These are phyloP conservation scores for Eospalax fontanierii DNA, from an alignment of 2,797 vertebrate species.

Conservation along the genomic window DNA sequence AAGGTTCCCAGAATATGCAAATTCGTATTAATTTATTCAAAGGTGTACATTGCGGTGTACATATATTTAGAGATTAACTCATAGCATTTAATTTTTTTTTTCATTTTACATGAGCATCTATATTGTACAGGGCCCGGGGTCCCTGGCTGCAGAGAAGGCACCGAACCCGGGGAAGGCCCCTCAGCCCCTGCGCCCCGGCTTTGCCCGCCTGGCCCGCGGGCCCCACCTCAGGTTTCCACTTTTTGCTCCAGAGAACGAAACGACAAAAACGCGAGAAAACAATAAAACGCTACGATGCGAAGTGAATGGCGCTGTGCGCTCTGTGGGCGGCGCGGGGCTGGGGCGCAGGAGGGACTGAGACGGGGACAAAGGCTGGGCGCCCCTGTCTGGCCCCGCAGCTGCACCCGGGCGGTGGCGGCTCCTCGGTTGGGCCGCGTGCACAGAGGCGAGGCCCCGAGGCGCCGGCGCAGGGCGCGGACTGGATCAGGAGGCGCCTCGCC, in stretches of 20 bases:
- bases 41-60: slow-evolving; percentile 99
- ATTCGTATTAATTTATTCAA: slow-evolving; percentile 99
- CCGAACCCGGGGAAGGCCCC: neutral
- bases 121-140: slow-evolving; percentile 94
- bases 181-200: slow-evolving; percentile 66
- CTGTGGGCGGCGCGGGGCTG: slow-evolving; percentile 74
- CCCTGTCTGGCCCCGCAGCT: slow-evolving; percentile 46
- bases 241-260: slow-evolving; percentile 92
- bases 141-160: slow-evolving; percentile 22
- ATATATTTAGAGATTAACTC: slow-evolving; percentile 97
- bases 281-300: slow-evolving; percentile 88
- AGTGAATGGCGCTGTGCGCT: slow-evolving; percentile 73
- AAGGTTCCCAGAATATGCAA: slow-evolving; percentile 99
- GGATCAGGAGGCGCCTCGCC: slow-evolving; percentile 90
- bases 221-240: slow-evolving; percentile 95
- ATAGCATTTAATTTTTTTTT: slow-evolving; percentile 92
- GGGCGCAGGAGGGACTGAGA: slow-evolving; percentile 52
- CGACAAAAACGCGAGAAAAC: slow-evolving; percentile 76
- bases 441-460: slow-evolving; percentile 20
- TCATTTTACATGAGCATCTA: slow-evolving; percentile 94
- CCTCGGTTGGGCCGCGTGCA: neutral
- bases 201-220: slow-evolving; percentile 70
- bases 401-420: neutral
- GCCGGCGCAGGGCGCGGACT: neutral
- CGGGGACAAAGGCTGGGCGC: slow-evolving; percentile 9